These are phyloP conservation scores for Hemicordylus capensis DNA, from an alignment of 2,113 vertebrate species.

Conservation along the genomic window DNA sequence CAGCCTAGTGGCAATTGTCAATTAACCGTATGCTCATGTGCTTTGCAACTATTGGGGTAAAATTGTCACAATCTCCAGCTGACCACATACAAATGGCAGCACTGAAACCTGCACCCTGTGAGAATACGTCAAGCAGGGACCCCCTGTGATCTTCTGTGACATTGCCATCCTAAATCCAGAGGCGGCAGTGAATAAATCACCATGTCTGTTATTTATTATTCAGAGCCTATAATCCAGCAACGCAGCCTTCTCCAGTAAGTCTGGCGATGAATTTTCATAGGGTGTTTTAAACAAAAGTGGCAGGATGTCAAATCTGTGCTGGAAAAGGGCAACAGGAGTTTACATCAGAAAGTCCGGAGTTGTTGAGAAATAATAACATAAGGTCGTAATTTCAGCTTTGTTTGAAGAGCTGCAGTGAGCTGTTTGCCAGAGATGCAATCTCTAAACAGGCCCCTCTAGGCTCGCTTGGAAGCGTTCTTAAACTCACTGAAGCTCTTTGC, in stretches of 20 bases:
- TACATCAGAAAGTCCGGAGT: conserved; percentile 65
- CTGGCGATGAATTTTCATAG: conserved; percentile 59
- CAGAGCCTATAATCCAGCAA: conserved; percentile 61
- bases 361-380: conserved; percentile 74
- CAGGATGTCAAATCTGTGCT: conserved; percentile 64
- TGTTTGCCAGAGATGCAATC: conserved; percentile 74
- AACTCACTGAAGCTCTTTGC: conserved; percentile 55
- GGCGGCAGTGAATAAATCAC: conserved; percentile 52
- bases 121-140: conserved; percentile 26
- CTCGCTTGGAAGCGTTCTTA: conserved; percentile 66
- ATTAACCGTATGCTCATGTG: background rate
- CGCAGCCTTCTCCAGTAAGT: conserved; percentile 43
- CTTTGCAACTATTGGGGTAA: background rate
- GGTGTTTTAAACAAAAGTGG: conserved; percentile 67
- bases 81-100: background rate
- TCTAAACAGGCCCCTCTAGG: conserved; percentile 70
- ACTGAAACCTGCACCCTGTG: background rate
- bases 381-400: conserved; percentile 72
- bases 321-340: conserved; percentile 68
- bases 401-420: conserved; percentile 69
- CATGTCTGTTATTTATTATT: conserved; percentile 62
- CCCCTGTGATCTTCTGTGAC: conserved; percentile 22
- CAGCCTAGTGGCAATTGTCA: background rate
- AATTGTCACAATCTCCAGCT: too few species aligned
- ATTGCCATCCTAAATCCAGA: conserved; percentile 23